Base-by-base conservation (phyloP, 2,888 invertebrate species). In the Deilephila elpenor region DNA sequence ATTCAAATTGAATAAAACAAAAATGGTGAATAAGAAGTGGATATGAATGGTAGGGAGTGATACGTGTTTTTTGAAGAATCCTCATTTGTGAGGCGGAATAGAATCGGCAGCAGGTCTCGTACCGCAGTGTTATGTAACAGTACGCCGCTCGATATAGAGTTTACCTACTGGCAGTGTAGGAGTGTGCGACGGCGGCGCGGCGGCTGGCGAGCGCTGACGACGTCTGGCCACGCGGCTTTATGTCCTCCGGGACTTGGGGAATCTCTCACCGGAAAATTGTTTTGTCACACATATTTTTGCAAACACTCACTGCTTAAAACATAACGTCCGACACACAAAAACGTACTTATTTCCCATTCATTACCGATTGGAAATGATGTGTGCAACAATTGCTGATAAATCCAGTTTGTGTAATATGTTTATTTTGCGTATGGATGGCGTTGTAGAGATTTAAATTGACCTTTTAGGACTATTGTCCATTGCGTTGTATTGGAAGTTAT, bases 61-160 rank as follows among this genome's bases (percentile, higher is more conserved):
- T 25, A 37, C 56, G 20, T 59, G 25, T 37, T 44, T 34, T 72
- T 17, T 17, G 17, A 67, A 44, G 20, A 67, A 25, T 76, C 75
- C 70, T 79, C 85, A 79, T 83, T 85, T 80, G 81, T 80, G 83
- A 85, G 82, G 79, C 82, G 80, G 82, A 85, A 86, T 82, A 80
- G 82, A 84, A 86, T 83, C 83, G 80, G 80, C 83, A 82, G 81
- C 84, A 86, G 83, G 86, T 86, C 86, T 86, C 81, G 86, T 91
- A 88, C 92, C 93, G 93, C 93, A 93, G 92, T 92, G 85, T 92
- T 93, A 93, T 88, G 91, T 91, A 93, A 93, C 86, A 81, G 78
- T 77, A 81, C 79, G 79, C 84, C 92, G 93, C 89, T 92, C 92
- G 89, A 92, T 92, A 91, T 85, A 85, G 83, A 83, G 83, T 80